Evolutionary conservation across 2,797 vertebrate species (phyloP).

Genomic region (Buphagus erythrorhynchus): DNA sequence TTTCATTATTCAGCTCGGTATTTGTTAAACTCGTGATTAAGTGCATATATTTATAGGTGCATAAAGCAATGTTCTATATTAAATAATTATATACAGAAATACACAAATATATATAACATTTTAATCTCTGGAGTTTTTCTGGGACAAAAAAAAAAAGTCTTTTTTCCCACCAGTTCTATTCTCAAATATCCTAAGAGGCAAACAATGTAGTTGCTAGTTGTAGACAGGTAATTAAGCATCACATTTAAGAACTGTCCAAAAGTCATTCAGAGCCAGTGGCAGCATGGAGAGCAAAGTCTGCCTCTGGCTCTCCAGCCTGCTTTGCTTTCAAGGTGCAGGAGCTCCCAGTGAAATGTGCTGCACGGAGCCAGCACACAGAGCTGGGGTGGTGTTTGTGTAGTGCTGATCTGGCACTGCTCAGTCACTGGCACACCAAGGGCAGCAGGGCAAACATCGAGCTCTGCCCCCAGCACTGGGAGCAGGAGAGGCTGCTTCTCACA

Average conservation of each 20-base stretch:
- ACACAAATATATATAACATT: neutral
- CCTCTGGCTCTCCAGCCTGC: neutral
- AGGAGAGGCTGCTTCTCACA: neutral
- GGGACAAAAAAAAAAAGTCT: neutral
- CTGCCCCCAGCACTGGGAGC: neutral
- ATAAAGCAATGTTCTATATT: neutral
- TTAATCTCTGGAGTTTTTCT: neutral
- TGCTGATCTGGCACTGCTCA: accelerated
- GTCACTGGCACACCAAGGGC: neutral
- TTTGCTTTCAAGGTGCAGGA: neutral
- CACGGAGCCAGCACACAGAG: neutral
- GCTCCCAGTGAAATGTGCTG: neutral
- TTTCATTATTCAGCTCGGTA: neutral
- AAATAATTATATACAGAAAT: neutral
- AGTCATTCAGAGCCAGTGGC: neutral
- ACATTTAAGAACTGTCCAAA: neutral
- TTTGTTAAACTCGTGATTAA: neutral
- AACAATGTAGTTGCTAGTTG: neutral
- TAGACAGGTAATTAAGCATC: neutral
- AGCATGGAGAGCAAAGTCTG: neutral
- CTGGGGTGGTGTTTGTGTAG: neutral
- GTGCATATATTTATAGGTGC: neutral
- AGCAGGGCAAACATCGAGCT: accelerated
- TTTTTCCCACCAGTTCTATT: neutral
- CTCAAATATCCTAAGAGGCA: neutral